Percentiles rank a stretch among this genome's conserved stretches.
These are phyloP conservation scores for Neoaliturus tenellus DNA, from an alignment of 2,888 invertebrate species.

Conservation along the genomic window DNA sequence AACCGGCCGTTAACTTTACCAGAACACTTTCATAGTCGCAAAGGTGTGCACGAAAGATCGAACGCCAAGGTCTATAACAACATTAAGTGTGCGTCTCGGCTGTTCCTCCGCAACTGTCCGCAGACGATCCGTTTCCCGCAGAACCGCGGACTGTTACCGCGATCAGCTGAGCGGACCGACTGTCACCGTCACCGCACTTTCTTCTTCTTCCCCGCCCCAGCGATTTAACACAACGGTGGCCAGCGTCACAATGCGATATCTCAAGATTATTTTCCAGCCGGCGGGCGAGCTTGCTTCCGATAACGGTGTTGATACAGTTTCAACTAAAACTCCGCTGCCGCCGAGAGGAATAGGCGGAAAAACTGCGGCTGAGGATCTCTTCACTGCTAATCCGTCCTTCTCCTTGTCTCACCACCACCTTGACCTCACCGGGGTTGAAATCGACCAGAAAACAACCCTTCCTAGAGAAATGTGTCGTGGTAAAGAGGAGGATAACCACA, in stretches of 20 bases:
- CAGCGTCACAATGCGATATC: background rate
- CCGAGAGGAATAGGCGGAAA: background rate
- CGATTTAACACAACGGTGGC: slow-evolving; percentile 28
- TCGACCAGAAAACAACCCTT: too few relatives aligned
- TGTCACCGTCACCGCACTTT: slow-evolving; percentile 31
- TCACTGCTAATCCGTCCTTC: too few relatives aligned
- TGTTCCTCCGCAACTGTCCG: slow-evolving; percentile 14
- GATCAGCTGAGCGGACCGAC: slow-evolving; percentile 26
- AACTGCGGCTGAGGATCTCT: too few relatives aligned
- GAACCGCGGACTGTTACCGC: slow-evolving; percentile 16
- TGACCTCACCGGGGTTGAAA: too few relatives aligned
- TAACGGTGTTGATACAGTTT: slow-evolving; percentile 8
- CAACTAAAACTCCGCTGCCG: background rate
- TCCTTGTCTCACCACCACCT: too few relatives aligned
- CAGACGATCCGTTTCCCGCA: background rate
- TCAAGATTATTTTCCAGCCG: slow-evolving; percentile 11
- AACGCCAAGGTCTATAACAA: too few relatives aligned
- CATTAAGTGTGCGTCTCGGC: too few relatives aligned
- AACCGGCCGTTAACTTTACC: too few relatives aligned
- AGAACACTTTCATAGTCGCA: too few relatives aligned
- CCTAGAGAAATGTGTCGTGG: too few relatives aligned
- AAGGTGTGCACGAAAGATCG: too few relatives aligned
- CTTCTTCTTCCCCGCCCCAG: slow-evolving; percentile 26
- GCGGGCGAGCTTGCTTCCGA: slow-evolving; percentile 9
- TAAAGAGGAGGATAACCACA: too few relatives aligned